Base-by-base conservation (phyloP, 1,140 invertebrate genomes). In the Melanaphis sacchari region DNA sequence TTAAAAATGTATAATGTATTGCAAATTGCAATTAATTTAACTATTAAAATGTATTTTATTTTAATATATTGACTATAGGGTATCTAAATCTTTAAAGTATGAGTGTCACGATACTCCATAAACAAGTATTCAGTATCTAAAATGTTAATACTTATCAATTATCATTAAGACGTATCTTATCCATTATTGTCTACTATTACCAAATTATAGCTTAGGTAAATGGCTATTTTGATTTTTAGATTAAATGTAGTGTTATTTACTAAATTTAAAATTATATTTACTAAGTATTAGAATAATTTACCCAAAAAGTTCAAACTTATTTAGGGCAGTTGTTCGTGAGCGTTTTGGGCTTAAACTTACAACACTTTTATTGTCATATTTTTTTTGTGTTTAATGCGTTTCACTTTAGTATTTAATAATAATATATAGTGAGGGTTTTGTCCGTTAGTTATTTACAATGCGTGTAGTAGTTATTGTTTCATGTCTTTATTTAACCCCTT, bases 41-140 rank as follows among this genome's bases (percentile, higher is more conserved):
- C 15, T 66, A 66, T 66, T 66, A n/a, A 66, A 31, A 66, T 11
- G 4, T 9, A 59, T n/a, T 66, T 66, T 31, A 15, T 0, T 31
- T n/a, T n/a, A 66, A n/a, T 66, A 3, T 31, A n/a, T 15, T 11
- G 0, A 5, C 31, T 15, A 31, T 66, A 0, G 31, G n/a, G 0
- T 11, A 59, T 31, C 54, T 59, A 59, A 59, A 59, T 59, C 31
- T 11, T 9, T 31, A 46, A 0, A 46, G 18, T 46, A 18, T 18
- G 9, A 46, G 46, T 46, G 18, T 46, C 46, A 1, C 15, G 11
- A 46, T 46, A 46, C 46, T 46, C 46, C 46, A 46, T 46, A 46
- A 0, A 31, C 26, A 59, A 59, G 2, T 59, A 59, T 59, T 11
- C 31, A 59, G 54, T 59, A 31, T 54, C 1, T 54, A 54, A 26